A percentile compares a stretch with the other conserved stretches of the same genome.
Conservation (phyloP, 2,888 invertebrate genomes). For the Protodeltote pygarga region DNA sequence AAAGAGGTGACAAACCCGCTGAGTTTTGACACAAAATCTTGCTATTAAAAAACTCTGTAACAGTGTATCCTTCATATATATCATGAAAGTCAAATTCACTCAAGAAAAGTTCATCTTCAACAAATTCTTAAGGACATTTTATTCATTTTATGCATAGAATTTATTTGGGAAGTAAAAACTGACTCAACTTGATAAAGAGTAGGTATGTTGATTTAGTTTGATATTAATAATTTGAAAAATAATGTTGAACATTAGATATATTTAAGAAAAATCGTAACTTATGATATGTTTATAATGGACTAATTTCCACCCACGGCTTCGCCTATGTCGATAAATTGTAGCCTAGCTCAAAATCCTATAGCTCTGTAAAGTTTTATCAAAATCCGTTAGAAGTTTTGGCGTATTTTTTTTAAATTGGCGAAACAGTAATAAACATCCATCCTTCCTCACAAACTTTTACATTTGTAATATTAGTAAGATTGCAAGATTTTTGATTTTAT, state of each 20-base stretch:
- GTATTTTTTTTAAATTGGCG: too few species aligned
- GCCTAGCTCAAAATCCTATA: too few species aligned
- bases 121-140: slow-evolving; percentile 22
- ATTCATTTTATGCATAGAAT: slow-evolving; percentile 42
- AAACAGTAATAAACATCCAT: too few species aligned
- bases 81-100: slow-evolving; percentile 42
- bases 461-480: too few species aligned
- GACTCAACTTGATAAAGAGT: slow-evolving; percentile 20
- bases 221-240: slow-evolving; percentile 28
- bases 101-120: slow-evolving; percentile 25
- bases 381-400: too few species aligned
- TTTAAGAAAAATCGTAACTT: too few species aligned
- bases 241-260: slow-evolving; percentile 23
- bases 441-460: too few species aligned
- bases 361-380: too few species aligned
- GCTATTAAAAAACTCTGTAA: slow-evolving; percentile 10
- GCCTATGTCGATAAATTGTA: too few species aligned
- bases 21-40: slow-evolving; percentile 15
- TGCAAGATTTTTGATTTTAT: too few species aligned
- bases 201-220: slow-evolving; percentile 35
- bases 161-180: slow-evolving; percentile 27
- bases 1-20: slow-evolving; percentile 27
- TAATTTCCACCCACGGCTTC: too few species aligned
- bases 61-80: slow-evolving; percentile 1
- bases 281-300: too few species aligned